These are phyloP conservation scores for Wasmannia auropunctata DNA, from an alignment of 1,140 invertebrate species.

Conservation along the genomic window DNA sequence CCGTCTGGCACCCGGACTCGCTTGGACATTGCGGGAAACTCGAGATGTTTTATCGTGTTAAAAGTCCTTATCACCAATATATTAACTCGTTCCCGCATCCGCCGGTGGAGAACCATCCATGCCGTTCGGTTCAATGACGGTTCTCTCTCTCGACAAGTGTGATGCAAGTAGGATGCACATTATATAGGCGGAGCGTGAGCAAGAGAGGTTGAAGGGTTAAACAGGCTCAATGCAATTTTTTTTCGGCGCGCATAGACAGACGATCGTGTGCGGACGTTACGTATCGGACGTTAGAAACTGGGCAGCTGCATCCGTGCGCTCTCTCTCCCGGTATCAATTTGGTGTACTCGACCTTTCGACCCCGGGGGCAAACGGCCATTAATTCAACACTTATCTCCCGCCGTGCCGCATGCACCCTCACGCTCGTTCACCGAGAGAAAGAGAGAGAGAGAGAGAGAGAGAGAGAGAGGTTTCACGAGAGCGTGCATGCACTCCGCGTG, in stretches of 20 bases:
- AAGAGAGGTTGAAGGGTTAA: conserved; percentile 36
- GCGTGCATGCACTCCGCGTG: not conserved
- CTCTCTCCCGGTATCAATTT: conserved; percentile 49
- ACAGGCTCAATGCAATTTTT: conserved; percentile 33
- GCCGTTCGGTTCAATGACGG: no score
- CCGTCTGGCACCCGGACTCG: no score
- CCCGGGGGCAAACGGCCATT: conserved; percentile 33
- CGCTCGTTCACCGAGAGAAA: not conserved
- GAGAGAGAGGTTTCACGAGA: not conserved
- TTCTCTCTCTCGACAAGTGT: no score
- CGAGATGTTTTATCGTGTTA: not conserved
- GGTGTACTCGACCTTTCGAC: conserved; percentile 14
- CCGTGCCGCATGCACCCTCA: not conserved
- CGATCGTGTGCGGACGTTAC: not conserved
- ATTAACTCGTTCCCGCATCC: not conserved
- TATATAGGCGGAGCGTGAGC: not conserved
- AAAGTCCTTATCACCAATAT: not conserved
- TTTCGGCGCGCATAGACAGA: not conserved
- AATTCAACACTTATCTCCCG: conserved; percentile 40
- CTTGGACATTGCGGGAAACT: not conserved
- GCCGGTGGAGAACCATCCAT: no score
- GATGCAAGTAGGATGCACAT: conserved; percentile 15
- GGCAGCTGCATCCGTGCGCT: conserved; percentile 10
- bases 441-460: no score
- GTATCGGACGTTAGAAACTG: conserved; percentile 26